Base-by-base conservation (phyloP, 2,113 vertebrate genomes). In the Euleptes europaea region DNA sequence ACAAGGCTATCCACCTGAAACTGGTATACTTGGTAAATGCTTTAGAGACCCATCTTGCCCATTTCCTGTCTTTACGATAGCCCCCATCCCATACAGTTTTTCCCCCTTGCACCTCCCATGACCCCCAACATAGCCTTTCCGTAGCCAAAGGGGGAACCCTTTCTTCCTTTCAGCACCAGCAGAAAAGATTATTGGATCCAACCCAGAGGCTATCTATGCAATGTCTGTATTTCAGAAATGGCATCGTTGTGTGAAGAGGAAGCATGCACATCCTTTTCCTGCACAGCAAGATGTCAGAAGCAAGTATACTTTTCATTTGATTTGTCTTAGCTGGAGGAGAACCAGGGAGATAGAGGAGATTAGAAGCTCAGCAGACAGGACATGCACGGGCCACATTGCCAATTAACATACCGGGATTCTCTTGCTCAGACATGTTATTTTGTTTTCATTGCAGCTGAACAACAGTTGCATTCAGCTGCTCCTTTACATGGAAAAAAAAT, bases 401-500 rank as follows among this genome's bases (percentile, higher is more conserved):
- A 94, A 91, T 83, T 94, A 88, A 69, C 6, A 69, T 91, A 92
- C 92, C 93, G 93, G 89, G 87, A 89, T 93, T 93, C 88, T 85
- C 89, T 95, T 0, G 0, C 86, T 89, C 1, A 0, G 89, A 93
- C 86, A 93, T 92, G 92, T 91, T 91, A 76, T 42, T 82, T 89
- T 94, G 91, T 92, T 94, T 93, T 90, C 80, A 88, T 93, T 60
- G 80, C 85, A 94, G 88, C 88, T 77, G 42, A 93, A 89, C 0
- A 38, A 89, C 90, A 92, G 86, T 94, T 91, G 89, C 87, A 57
- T 90, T 94, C 94, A 94, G 91, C 93, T 94, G 92, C 90, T 93
- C 84, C 57, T 90, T 93, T 94, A 88, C 85, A 87, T 91, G 90
- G 54, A 17, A 14, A 60, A 91, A 93, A 94, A 93, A 89, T 78